phyloP scores from a whole-genome alignment of 2,888 invertebrate species.

The Syrphus vitripennis region DNA sequence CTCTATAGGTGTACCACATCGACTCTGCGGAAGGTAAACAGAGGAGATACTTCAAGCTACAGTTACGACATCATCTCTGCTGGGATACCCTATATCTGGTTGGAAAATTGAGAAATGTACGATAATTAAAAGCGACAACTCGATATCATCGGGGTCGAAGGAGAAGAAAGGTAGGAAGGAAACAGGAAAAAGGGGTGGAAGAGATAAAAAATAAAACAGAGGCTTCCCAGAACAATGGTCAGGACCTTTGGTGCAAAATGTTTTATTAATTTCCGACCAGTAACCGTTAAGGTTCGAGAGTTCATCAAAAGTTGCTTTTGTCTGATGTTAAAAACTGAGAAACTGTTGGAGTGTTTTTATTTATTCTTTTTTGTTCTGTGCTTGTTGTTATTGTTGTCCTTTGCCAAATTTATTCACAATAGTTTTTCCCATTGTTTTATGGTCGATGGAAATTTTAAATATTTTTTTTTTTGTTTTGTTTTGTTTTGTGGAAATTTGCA shows the following conservation, averaged over 20 bases:
- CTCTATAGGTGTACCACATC: background rate
- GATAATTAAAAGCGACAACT: constrained; percentile 50
- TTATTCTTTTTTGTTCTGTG: background rate
- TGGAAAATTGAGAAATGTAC: constrained; percentile 46
- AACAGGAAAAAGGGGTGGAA: background rate
- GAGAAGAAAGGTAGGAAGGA: too few relatives aligned
- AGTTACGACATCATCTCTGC: background rate
- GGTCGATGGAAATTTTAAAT: constrained; percentile 9
- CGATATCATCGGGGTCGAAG: background rate
- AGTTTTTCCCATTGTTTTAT: constrained; percentile 20
- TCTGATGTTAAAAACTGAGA: background rate
- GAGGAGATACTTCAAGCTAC: constrained; percentile 4
- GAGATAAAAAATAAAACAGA: background rate
- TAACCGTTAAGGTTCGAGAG: background rate
- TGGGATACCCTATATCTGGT: background rate
- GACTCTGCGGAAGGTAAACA: background rate
- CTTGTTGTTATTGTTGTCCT: background rate
- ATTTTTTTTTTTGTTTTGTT: too few relatives aligned
- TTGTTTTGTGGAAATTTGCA: constrained; percentile 21
- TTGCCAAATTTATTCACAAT: constrained; percentile 21
- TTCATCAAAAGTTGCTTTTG: constrained; percentile 36
- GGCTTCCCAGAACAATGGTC: constrained; percentile 9
- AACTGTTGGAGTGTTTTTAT: constrained; percentile 6
- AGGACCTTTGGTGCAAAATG: constrained; percentile 35
- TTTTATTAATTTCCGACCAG: constrained; percentile 39